phyloP scores from a whole-genome alignment of 2,113 vertebrate species.

The Neopipo cinnamomea region DNA sequence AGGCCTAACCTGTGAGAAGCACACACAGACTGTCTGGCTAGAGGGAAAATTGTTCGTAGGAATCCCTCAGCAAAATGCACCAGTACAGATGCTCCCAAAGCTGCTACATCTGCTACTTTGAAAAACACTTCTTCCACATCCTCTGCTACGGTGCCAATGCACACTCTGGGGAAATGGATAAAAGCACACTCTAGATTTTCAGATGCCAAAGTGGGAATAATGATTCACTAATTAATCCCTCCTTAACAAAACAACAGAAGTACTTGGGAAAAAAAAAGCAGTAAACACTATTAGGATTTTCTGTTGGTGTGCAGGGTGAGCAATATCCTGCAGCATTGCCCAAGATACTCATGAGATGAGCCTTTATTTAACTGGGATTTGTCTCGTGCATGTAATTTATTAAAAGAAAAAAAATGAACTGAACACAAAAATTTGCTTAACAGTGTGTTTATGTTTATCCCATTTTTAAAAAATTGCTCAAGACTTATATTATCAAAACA shows the following conservation, averaged over 20 bases:
- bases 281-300: constrained; percentile 26
- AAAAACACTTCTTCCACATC: constrained; percentile 63
- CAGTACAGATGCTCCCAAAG: constrained; percentile 26
- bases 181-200: constrained; percentile 58
- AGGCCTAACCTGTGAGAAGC: constrained; percentile 8
- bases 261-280: background rate
- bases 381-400: background rate
- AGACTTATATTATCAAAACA: constrained; percentile 2
- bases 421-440: background rate
- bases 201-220: constrained; percentile 61
- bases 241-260: constrained; percentile 33
- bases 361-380: background rate
- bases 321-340: background rate
- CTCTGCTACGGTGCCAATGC: constrained; percentile 55
- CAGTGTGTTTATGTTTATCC: constrained; percentile 15
- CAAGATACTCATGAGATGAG: background rate
- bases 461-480: background rate
- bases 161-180: constrained; percentile 59
- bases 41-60: background rate
- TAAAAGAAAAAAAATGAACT: background rate
- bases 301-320: background rate
- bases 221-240: constrained; percentile 64
- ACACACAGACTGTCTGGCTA: background rate
- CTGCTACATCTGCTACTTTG: constrained; percentile 66
- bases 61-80: background rate